Evolutionary conservation across 2,888 invertebrate species (phyloP).

Genomic region (Odontothrips loti): DNA sequence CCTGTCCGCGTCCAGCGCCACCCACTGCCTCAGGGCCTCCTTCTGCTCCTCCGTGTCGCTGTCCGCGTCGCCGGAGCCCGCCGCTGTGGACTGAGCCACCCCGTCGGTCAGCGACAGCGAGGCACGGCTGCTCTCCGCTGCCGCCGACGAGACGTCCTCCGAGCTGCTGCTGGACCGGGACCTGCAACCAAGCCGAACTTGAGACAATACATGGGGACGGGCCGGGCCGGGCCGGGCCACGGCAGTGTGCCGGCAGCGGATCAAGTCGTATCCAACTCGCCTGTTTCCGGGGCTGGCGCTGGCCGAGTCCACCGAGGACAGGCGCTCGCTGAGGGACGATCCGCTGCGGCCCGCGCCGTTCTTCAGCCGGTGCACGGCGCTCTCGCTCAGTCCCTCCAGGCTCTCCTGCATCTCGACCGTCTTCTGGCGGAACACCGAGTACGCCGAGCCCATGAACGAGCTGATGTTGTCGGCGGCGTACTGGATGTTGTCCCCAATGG

Average conservation of each 20-base stretch:
- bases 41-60: constrained; percentile 38
- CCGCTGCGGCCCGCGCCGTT: constrained; percentile 25
- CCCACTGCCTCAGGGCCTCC: constrained; percentile 40
- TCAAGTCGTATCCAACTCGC: no score
- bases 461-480: constrained; percentile 45
- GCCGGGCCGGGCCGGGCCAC: no score
- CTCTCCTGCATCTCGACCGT: constrained; percentile 42
- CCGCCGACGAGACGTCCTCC: constrained; percentile 39
- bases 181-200: constrained; percentile 27
- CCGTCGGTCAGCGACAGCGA: constrained; percentile 35
- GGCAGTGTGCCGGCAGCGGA: no score
- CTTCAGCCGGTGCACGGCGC: constrained; percentile 38
- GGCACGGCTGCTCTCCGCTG: constrained; percentile 36
- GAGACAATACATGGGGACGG: no score
- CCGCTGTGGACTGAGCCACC: constrained; percentile 30
- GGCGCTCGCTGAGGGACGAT: constrained; percentile 8
- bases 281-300: constrained; percentile 37
- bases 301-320: constrained; percentile 37
- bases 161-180: constrained; percentile 39
- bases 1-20: constrained; percentile 42
- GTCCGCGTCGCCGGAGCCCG: constrained; percentile 34
- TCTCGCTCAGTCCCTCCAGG: constrained; percentile 40
- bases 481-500: constrained; percentile 50
- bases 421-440: constrained; percentile 50
- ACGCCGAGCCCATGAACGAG: constrained; percentile 49